Evolutionary conservation across 92 coral and sea anemone species (phyloP).

Genomic region (Parazoanthus darwini): DNA sequence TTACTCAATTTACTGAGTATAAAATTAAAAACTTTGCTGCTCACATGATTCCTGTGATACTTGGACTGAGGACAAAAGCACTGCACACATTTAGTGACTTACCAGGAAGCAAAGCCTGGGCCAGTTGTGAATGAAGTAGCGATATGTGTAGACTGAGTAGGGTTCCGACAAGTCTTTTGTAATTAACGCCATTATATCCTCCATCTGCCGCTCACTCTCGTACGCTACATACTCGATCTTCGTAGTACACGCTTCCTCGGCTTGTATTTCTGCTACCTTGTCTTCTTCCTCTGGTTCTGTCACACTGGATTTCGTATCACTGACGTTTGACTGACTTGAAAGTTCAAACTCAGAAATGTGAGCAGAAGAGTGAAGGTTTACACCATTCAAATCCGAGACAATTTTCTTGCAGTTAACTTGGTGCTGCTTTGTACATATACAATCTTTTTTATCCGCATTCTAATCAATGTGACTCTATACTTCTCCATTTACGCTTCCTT

Average conservation of each 20-base stretch:
- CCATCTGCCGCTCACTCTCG: constrained; percentile 94
- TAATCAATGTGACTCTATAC: neutral
- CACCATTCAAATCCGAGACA: constrained; percentile 77
- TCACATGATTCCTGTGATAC: neutral
- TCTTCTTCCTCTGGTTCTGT: constrained; percentile 7
- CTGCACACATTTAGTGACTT: constrained; percentile 37
- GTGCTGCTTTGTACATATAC: constrained; percentile 34
- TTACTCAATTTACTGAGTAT: too few species aligned
- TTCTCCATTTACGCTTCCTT: constrained; percentile 25
- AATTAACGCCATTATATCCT: constrained; percentile 92
- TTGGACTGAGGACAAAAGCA: neutral
- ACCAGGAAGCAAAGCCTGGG: constrained; percentile 96
- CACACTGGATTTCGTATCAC: constrained; percentile 4
- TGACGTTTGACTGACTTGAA: neutral
- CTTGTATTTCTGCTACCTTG: neutral
- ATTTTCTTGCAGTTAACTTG: constrained; percentile 51
- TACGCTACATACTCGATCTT: constrained; percentile 78
- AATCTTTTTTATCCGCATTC: constrained; percentile 15
- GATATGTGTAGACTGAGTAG: constrained; percentile 95
- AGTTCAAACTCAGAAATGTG: constrained; percentile 21
- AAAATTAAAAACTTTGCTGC: neutral
- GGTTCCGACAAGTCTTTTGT: constrained; percentile 99
- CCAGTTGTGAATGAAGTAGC: constrained; percentile 99
- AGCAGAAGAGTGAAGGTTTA: constrained; percentile 37
- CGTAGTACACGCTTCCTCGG: constrained; percentile 37